Base-by-base conservation (phyloP, 2,888 invertebrate genomes). In the Iphiclides podalirius region DNA sequence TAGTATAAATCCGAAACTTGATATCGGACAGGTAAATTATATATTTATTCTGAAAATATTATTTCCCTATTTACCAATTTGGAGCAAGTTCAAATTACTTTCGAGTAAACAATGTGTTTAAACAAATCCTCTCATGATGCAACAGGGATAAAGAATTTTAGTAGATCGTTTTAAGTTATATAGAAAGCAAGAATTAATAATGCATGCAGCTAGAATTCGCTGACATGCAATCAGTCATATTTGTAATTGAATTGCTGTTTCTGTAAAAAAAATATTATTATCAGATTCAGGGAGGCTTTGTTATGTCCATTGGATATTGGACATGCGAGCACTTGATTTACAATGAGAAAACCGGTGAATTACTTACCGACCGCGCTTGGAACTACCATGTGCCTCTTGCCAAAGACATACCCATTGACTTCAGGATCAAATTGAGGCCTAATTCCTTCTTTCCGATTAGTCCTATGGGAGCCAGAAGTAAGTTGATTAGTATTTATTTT, bases 321-420 rank as follows among this genome's bases (percentile, higher is more conserved):
- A 93, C 94, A 0, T 89, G 85, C 1, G 96, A 96, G 67, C 90
- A 93, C 52, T 67, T 95, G 33, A 82, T 92, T 0, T 93, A 91
- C 52, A 90, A 93, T 54, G 79, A 86, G 0, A 69, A 87, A 9
- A 92, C 92, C 0, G 96, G 95, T 0, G 89, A 91, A 62, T 68
- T 95, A 1, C 76, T 93, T 1, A 94, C 95, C 0, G 90, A 93
- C 61, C 90, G 94, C 35, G 94, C 95, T 1, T 96, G 95, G 95
- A 91, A 91, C 55, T 95, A 95, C 66, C 91, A 93, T 62, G 91
- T 93, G 0, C 94, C 94, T 0, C 91, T 93, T 3, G 90, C 91
- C 0, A 93, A 92, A 66, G 95, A 95, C 59, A 94, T 95, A 57
- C 95, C 95, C 0, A 87, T 91, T 15, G 93, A 94, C 71, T 93